These are phyloP conservation scores for Aricia artaxerxes DNA, from an alignment of 2,888 invertebrate species.

Conservation along the genomic window DNA sequence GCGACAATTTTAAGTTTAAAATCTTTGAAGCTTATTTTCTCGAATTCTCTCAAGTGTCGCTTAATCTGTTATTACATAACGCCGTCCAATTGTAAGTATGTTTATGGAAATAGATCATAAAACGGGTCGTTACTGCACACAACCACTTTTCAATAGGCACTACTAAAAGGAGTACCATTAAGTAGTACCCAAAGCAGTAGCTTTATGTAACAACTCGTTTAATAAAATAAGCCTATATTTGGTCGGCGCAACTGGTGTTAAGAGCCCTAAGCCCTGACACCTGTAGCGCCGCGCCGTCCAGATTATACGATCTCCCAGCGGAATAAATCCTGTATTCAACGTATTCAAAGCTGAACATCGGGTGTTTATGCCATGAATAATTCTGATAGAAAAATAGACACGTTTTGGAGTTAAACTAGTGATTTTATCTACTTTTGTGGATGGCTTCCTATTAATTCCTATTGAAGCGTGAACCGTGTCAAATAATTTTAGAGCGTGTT, in stretches of 20 bases:
- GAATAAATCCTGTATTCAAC: slow-evolving; percentile 11
- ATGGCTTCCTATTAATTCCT: not conserved
- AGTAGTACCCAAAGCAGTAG: not conserved
- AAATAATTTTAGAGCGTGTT: too few relatives aligned
- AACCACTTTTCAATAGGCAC: not conserved
- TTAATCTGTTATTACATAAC: too few relatives aligned
- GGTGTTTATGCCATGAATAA: slow-evolving; percentile 7
- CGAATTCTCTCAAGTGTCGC: too few relatives aligned
- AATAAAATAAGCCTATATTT: not conserved
- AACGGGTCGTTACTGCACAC: not conserved
- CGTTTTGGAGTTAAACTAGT: not conserved
- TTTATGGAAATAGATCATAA: not conserved
- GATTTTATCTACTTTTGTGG: not conserved
- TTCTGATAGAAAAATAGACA: not conserved
- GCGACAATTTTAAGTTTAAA: too few relatives aligned
- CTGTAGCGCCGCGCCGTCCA: slow-evolving; percentile 5
- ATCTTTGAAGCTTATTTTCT: too few relatives aligned
- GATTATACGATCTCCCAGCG: slow-evolving; percentile 2
- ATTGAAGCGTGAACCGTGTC: not conserved
- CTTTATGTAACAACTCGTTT: not conserved
- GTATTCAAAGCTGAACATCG: slow-evolving; percentile 2
- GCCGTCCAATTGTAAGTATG: too few relatives aligned
- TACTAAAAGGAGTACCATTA: not conserved
- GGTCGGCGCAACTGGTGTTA: not conserved
- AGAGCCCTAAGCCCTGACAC: slow-evolving; percentile 14